Percentiles rank a stretch among this genome's conserved stretches.
phyloP scores from a whole-genome alignment of 2,888 invertebrate genomes.

The Agrotis exclamationis region DNA sequence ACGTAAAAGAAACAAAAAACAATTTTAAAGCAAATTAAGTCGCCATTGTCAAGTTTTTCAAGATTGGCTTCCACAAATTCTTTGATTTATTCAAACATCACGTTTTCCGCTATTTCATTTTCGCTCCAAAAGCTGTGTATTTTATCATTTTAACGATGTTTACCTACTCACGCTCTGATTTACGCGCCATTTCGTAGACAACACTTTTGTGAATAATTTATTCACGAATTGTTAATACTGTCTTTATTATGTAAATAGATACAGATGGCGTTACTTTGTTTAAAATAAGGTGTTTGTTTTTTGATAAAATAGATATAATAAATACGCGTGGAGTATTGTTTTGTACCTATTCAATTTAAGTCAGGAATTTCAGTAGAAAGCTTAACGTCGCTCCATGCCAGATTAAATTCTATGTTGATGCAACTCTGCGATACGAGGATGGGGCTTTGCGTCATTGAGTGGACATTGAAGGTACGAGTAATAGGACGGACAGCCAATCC shows the following conservation, averaged over 20 bases:
- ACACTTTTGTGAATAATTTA: conserved; percentile 49
- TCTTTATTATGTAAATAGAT: conserved; percentile 47
- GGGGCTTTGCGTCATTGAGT: conserved; percentile 12
- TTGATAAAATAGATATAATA: neutral
- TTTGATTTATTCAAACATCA: conserved; percentile 55
- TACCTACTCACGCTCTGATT: conserved; percentile 49
- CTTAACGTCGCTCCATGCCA: neutral
- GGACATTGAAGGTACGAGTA: conserved; percentile 5
- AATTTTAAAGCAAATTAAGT: conserved; percentile 10
- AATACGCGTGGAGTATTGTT: neutral
- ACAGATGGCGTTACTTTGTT: conserved; percentile 26
- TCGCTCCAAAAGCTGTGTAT: conserved; percentile 40
- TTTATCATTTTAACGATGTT: conserved; percentile 63
- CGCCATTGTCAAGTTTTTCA: neutral
- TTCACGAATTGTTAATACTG: conserved; percentile 34
- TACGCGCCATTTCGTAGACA: conserved; percentile 42
- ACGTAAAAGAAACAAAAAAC: conserved; percentile 5
- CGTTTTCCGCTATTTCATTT: conserved; percentile 43
- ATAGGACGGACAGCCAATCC: conserved; percentile 2
- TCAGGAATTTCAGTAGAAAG: neutral
- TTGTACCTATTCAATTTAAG: conserved; percentile 7
- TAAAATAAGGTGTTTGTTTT: conserved; percentile 10
- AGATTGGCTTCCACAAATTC: conserved; percentile 39
- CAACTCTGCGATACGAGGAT: neutral
- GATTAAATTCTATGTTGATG: neutral